phyloP scores from a whole-genome alignment of 2,797 vertebrate species.

The Acrocephalus scirpaceus region DNA sequence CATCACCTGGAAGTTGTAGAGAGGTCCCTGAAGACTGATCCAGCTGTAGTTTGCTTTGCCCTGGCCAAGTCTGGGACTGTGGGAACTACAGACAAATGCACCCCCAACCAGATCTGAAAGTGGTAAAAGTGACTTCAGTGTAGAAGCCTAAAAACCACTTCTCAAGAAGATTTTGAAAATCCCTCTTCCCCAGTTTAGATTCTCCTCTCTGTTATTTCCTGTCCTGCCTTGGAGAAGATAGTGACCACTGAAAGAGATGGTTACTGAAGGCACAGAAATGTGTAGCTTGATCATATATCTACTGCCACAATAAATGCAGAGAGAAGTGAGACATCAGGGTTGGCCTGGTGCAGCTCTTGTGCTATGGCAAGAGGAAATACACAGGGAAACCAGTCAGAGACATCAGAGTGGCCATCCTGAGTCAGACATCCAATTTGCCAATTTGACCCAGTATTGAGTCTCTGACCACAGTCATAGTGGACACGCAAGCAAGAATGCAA shows the following conservation, averaged over 20 bases:
- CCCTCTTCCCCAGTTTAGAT: neutral
- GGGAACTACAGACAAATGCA: neutral
- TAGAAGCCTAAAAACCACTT: neutral
- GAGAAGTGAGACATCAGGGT: neutral
- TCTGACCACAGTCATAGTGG: neutral
- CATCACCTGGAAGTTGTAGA: neutral
- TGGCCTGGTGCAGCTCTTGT: neutral
- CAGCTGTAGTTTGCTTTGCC: neutral
- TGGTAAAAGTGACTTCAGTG: neutral
- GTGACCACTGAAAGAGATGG: neutral
- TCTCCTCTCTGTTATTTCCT: neutral
- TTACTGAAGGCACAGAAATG: neutral
- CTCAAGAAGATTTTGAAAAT: neutral
- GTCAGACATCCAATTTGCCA: neutral
- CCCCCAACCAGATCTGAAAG: neutral
- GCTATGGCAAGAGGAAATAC: neutral
- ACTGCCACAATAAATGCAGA: neutral
- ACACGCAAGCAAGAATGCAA: fast-evolving
- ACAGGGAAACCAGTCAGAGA: neutral
- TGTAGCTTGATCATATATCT: neutral
- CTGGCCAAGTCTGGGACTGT: fast-evolving
- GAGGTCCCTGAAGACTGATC: neutral
- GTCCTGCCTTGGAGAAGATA: neutral
- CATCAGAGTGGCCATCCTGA: neutral
- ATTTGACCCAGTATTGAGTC: neutral